Conservation (phyloP, 2,797 vertebrate genomes). For the Spinus olivaceus region DNA sequence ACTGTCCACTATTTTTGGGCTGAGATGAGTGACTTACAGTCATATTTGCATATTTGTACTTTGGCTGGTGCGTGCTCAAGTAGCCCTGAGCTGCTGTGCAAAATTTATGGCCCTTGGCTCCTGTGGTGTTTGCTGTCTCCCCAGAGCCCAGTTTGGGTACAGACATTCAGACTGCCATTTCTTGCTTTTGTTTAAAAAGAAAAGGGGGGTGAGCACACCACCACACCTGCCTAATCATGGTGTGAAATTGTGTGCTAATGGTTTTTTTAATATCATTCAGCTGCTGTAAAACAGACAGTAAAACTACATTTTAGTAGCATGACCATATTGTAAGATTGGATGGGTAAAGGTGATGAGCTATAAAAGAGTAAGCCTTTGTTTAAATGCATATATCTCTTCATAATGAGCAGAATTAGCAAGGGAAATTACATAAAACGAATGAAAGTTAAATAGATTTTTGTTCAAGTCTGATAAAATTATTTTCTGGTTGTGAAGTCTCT, state of each 20-base stretch:
- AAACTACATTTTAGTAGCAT: slow-evolving; percentile 22
- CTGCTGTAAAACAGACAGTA: slow-evolving; percentile 27
- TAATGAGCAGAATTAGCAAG: slow-evolving; percentile 59
- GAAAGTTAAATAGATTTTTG: slow-evolving; percentile 62
- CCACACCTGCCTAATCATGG: neutral
- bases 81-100: neutral
- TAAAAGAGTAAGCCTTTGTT: slow-evolving; percentile 49
- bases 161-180: neutral
- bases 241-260: slow-evolving; percentile 29
- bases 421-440: slow-evolving; percentile 40
- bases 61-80: neutral
- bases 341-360: slow-evolving; percentile 53
- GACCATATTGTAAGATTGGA: slow-evolving; percentile 27
- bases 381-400: slow-evolving; percentile 40
- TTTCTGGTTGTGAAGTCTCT: neutral
- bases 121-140: neutral
- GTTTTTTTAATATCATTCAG: neutral
- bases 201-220: neutral
- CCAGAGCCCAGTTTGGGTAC: neutral
- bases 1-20: neutral
- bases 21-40: neutral
- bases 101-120: neutral
- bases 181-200: neutral
- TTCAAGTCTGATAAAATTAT: slow-evolving; percentile 61
- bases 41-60: neutral